Evolutionary conservation across 1,140 invertebrate genomes (phyloP).

Genomic region (Rhagoletis zephyria): DNA sequence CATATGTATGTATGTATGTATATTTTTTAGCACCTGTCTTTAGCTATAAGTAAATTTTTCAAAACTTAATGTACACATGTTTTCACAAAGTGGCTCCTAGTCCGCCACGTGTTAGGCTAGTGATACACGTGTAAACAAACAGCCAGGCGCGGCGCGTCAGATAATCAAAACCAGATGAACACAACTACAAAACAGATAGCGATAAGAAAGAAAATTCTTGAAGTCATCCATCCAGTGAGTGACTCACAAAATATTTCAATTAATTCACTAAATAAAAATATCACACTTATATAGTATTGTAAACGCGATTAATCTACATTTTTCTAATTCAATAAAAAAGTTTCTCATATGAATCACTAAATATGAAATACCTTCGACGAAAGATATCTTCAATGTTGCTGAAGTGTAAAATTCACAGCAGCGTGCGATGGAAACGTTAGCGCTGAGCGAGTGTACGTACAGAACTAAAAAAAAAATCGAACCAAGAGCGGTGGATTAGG

Average conservation of each 20-base stretch:
- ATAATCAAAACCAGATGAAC: background rate
- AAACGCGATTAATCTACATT: too few species aligned
- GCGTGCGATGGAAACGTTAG: slow-evolving; percentile 20
- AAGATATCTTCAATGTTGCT: slow-evolving; percentile 27
- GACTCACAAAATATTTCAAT: background rate
- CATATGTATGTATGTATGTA: background rate
- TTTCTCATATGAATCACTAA: slow-evolving; percentile 1
- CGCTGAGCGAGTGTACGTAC: slow-evolving; percentile 48
- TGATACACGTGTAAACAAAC: slow-evolving; percentile 38
- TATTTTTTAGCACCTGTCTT: too few species aligned
- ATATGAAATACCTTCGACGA: slow-evolving; percentile 3
- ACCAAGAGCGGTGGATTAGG: background rate
- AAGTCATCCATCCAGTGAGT: background rate
- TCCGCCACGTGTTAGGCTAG: background rate
- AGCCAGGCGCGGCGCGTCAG: background rate
- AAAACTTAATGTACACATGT: background rate
- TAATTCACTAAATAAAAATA: background rate
- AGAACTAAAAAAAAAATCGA: background rate
- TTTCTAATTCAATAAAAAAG: too few species aligned
- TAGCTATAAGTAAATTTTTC: too few species aligned
- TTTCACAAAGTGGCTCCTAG: background rate
- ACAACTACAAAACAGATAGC: background rate
- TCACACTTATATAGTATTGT: background rate
- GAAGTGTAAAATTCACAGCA: slow-evolving; percentile 18
- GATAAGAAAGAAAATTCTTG: slow-evolving; percentile 22